Conservation (phyloP, 2,113 vertebrate species). For the Thunnus thynnus region DNA sequence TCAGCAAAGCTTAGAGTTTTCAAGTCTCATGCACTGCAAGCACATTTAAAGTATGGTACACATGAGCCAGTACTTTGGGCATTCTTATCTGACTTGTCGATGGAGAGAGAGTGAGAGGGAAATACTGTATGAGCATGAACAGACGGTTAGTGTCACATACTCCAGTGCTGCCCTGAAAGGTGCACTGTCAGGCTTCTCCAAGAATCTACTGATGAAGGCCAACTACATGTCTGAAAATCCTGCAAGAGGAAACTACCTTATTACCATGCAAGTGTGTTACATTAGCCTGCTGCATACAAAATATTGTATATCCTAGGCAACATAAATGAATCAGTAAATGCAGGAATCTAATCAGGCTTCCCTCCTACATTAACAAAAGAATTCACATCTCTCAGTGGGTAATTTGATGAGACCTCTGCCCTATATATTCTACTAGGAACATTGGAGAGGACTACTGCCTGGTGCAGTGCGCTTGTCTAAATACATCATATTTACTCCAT, state of each 20-base stretch:
- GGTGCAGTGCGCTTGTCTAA: slow-evolving; percentile 59
- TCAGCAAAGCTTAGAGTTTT: not conserved
- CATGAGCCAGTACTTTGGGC: slow-evolving; percentile 1
- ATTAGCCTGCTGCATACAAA: slow-evolving; percentile 30
- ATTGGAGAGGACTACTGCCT: slow-evolving; percentile 29
- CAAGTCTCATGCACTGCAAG: not conserved
- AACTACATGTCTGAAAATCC: slow-evolving; percentile 54
- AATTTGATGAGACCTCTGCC: slow-evolving; percentile 53
- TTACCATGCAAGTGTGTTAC: slow-evolving; percentile 59
- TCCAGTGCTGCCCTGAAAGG: slow-evolving; percentile 76
- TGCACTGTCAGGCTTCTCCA: slow-evolving; percentile 65
- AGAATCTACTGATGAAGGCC: slow-evolving; percentile 64
- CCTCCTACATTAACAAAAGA: slow-evolving; percentile 17
- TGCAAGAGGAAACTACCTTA: slow-evolving; percentile 58
- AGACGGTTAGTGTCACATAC: slow-evolving; percentile 80
- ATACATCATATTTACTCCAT: slow-evolving; percentile 71
- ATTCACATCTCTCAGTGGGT: slow-evolving; percentile 31
- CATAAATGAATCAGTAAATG: slow-evolving; percentile 29
- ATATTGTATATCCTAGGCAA: slow-evolving; percentile 16
- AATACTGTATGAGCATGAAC: slow-evolving; percentile 45
- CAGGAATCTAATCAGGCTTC: slow-evolving; percentile 21
- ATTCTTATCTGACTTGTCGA: slow-evolving; percentile 25
- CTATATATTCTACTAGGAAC: slow-evolving; percentile 41
- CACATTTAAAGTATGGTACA: not conserved
- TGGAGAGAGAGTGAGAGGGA: slow-evolving; percentile 41